Evolutionary conservation across 2,888 invertebrate genomes (phyloP).

Genomic region (Omphaloscelis lunosa): DNA sequence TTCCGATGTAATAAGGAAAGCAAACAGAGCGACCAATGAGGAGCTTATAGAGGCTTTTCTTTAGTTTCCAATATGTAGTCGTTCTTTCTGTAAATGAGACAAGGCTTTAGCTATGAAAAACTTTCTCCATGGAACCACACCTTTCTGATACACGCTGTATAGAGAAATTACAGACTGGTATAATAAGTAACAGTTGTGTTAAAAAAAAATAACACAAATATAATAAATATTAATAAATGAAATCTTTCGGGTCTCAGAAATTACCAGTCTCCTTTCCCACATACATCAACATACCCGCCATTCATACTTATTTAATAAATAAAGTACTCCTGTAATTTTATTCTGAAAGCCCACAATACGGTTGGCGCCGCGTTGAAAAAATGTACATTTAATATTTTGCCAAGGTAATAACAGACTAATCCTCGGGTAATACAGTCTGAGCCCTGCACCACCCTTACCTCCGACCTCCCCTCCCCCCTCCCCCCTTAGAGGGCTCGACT

Average conservation of each 20-base stretch:
- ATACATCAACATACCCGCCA: conserved; percentile 20
- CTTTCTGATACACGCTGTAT: no score
- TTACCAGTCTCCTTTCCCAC: conserved; percentile 1
- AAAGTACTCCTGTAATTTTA: conserved; percentile 39
- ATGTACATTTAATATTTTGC: conserved; percentile 63
- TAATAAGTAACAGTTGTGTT: not conserved
- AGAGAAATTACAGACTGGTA: not conserved
- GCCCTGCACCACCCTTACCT: conserved; percentile 49
- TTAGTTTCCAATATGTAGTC: not conserved
- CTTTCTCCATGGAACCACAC: no score
- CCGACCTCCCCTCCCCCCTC: conserved; percentile 5
- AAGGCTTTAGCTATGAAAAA: no score
- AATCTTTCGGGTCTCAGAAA: conserved; percentile 9
- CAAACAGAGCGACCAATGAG: not conserved
- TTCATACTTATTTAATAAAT: conserved; percentile 52
- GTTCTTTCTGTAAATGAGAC: not conserved
- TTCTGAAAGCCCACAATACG: conserved; percentile 43
- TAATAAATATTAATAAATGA: conserved; percentile 4
- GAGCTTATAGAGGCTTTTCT: not conserved
- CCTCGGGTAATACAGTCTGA: conserved; percentile 71
- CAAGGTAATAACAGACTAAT: conserved; percentile 71
- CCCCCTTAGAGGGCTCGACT: conserved; percentile 37
- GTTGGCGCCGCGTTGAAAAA: conserved; percentile 43
- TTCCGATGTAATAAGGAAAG: conserved; percentile 30
- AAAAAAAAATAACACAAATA: not conserved